Evolutionary conservation across 30 jellyfish, hydroid and myxozoan species (phyloP), one percentile per base, ranked within the genome.

Genomic region (Aurelia sp.): DNA sequence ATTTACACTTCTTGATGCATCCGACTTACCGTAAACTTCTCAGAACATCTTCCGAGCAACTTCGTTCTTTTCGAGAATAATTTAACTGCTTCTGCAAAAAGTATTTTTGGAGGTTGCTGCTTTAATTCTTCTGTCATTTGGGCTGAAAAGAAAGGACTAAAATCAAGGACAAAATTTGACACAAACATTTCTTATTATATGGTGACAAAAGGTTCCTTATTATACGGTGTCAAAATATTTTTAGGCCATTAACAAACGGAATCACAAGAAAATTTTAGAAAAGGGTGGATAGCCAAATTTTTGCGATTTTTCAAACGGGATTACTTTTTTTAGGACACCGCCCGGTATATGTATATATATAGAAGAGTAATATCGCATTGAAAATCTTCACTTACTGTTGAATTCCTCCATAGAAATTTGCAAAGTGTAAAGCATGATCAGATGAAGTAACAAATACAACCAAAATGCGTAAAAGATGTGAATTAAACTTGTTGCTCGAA

Each of bases 61-160:
- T 66, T 41, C n/a, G 90, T 63, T 30, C 90, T 17, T 18, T 16
- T 47, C 4, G 90, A 63, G 33, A 80, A 63, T 19, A 47, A 17
- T 53, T 62, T 69, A 13, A 80, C 90, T 19, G 90, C 90, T 80
- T 63, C 90, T 27, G 38, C 68, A 52, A 80, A 80, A 6, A 69
- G 18, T 38, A 80, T 61, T 12, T 63, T 13, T 65, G 90, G 90
- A 27, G 90, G 90, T 13, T 80, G 90, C 12, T 74, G 21, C 51
- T 63, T 62, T 41, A 80, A 65, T 63, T 63, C 90, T 10, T 80
- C 52, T 21, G 86, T 72, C 33, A 80, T 65, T 18, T 41, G 18
- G 17, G 87, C 90, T 80, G 41, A 17, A 27, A 62, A 66, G 24
- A 24, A 61, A 63, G 33, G 33, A 27, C 33, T 27, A 2, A 27